phyloP scores from a whole-genome alignment of 2,113 vertebrate genomes.

The Lagopus muta region DNA sequence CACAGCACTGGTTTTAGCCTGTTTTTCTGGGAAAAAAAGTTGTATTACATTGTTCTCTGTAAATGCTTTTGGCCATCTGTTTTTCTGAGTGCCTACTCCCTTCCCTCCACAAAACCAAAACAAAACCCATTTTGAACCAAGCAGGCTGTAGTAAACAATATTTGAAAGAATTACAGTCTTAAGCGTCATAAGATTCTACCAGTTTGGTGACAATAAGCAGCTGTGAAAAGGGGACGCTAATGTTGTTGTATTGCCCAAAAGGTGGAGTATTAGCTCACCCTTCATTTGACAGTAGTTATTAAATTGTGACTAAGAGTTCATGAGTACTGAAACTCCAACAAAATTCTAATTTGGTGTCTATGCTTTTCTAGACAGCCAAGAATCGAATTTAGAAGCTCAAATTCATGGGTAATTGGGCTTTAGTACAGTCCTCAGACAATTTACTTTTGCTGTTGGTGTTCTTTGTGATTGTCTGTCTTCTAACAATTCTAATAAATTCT shows the following conservation, averaged over 20 bases:
- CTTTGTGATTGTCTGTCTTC: background rate
- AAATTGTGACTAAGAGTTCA: background rate
- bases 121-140: slow-evolving; percentile 10
- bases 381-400: background rate
- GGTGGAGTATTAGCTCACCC: background rate
- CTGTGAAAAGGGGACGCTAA: background rate
- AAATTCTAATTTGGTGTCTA: background rate
- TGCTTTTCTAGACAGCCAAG: background rate
- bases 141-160: background rate
- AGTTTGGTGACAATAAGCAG: background rate
- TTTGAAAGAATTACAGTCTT: background rate
- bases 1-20: background rate
- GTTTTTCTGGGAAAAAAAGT: background rate
- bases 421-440: background rate
- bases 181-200: background rate
- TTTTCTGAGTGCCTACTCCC: background rate
- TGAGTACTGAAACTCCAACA: background rate
- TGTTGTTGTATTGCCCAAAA: background rate
- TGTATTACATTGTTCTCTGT: background rate
- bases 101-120: background rate
- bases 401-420: background rate
- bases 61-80: slow-evolving; percentile 15
- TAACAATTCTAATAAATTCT: background rate
- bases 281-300: background rate
- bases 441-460: background rate